These are phyloP conservation scores for Heterodera filipjevi DNA, from an alignment of 2,888 invertebrate species.

Conservation along the genomic window DNA sequence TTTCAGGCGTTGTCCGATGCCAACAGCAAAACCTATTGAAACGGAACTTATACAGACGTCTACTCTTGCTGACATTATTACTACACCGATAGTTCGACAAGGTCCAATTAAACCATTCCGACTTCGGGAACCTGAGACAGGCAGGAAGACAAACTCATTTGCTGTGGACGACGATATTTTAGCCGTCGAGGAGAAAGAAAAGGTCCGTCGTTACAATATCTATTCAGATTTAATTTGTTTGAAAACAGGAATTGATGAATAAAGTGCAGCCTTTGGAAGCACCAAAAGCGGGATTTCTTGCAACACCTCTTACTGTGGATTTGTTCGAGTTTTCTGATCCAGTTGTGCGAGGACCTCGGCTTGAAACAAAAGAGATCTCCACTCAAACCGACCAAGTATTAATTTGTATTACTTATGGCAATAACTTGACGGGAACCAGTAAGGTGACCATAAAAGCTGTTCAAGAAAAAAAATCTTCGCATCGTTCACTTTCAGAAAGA, in stretches of 20 bases:
- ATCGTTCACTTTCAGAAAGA: no score
- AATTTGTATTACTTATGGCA: no score
- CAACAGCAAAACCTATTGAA: neutral
- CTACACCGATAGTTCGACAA: neutral
- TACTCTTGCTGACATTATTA: neutral
- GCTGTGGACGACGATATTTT: constrained; percentile 15
- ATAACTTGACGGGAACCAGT: no score
- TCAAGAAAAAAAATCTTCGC: no score
- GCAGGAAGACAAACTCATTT: constrained; percentile 21
- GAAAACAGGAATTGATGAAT: neutral
- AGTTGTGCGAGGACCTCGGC: neutral
- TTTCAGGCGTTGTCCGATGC: constrained; percentile 33
- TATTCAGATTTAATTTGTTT: neutral
- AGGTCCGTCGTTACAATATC: neutral
- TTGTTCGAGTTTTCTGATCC: constrained; percentile 17
- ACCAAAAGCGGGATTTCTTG: neutral
- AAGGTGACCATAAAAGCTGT: no score
- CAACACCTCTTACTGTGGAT: no score
- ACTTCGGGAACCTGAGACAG: neutral
- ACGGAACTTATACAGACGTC: neutral
- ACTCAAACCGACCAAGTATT: constrained; percentile 16
- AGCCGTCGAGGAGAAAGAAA: neutral
- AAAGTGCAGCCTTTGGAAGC: neutral
- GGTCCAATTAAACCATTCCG: neutral
- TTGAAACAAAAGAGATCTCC: constrained; percentile 6